A percentile compares a stretch with the other conserved stretches of the same genome.
These are phyloP conservation scores for Hemicordylus capensis DNA, from an alignment of 2,113 vertebrate species.

Conservation along the genomic window DNA sequence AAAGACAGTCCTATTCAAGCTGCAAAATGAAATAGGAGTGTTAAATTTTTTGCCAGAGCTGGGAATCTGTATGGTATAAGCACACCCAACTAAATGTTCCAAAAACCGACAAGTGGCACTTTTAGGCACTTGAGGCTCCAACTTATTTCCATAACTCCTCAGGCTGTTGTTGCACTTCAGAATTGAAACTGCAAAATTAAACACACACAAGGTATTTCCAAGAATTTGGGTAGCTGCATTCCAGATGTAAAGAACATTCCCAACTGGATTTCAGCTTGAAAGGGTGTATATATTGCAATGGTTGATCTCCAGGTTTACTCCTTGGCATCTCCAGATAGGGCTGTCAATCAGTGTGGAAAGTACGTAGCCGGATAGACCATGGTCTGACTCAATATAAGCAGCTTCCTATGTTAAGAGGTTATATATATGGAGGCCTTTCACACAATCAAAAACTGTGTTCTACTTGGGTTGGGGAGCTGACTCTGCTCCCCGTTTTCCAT, in stretches of 20 bases:
- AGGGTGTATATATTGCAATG: too few species aligned
- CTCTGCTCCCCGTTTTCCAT: too few species aligned
- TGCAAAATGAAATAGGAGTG: constrained; percentile 15
- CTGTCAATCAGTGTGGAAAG: too few species aligned
- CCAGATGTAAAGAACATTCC: neutral
- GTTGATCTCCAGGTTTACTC: too few species aligned
- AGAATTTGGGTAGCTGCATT: neutral
- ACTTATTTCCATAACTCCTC: constrained; percentile 39
- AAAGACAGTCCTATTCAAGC: neutral
- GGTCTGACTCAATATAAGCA: too few species aligned
- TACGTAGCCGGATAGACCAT: too few species aligned
- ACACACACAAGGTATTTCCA: constrained; percentile 29
- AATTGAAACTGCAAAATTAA: constrained; percentile 44
- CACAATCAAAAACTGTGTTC: too few species aligned
- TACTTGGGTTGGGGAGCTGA: too few species aligned
- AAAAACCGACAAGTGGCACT: constrained; percentile 10
- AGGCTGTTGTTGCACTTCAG: constrained; percentile 23
- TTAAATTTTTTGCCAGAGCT: constrained; percentile 19
- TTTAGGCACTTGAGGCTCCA: constrained; percentile 34
- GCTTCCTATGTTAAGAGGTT: too few species aligned
- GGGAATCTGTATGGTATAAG: constrained; percentile 11
- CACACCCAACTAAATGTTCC: constrained; percentile 20
- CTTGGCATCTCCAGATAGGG: too few species aligned
- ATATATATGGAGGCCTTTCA: too few species aligned
- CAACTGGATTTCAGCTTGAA: too few species aligned